These are phyloP conservation scores for Oxyscelio sp. DNA, from an alignment of 2,888 invertebrate species.

Conservation along the genomic window DNA sequence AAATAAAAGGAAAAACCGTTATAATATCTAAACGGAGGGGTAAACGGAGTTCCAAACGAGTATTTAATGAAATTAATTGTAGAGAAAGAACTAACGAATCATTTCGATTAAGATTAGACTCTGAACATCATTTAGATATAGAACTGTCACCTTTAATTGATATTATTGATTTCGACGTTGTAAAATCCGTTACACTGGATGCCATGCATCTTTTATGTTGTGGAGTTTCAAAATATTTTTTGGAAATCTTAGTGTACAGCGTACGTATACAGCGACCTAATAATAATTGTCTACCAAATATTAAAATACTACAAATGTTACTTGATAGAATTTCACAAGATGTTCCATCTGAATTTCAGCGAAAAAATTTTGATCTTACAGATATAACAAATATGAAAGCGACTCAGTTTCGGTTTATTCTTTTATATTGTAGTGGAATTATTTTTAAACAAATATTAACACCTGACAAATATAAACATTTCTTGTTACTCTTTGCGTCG, in stretches of 20 bases:
- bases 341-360: constrained; percentile 73
- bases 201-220: constrained; percentile 64
- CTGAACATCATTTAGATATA: constrained; percentile 52
- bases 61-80: constrained; percentile 56
- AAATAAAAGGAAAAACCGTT: constrained; percentile 29
- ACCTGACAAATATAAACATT: constrained; percentile 58
- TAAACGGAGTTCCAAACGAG: constrained; percentile 40
- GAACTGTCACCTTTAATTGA: constrained; percentile 36
- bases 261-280: background rate
- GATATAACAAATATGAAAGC: constrained; percentile 31
- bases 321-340: constrained; percentile 18
- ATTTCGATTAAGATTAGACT: constrained; percentile 41
- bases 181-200: constrained; percentile 48
- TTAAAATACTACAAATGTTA: constrained; percentile 6
- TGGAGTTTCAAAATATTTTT: constrained; percentile 43
- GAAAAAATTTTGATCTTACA: constrained; percentile 65
- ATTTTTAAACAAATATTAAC: constrained; percentile 58
- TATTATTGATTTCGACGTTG: constrained; percentile 44
- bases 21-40: constrained; percentile 13
- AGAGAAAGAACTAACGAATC: constrained; percentile 41
- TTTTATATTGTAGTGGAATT: constrained; percentile 60
- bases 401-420: constrained; percentile 40
- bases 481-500: constrained; percentile 63
- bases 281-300: constrained; percentile 3
- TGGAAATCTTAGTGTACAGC: constrained; percentile 7